Conservation (phyloP, 1,140 invertebrate species). For the Manduca sexta region DNA sequence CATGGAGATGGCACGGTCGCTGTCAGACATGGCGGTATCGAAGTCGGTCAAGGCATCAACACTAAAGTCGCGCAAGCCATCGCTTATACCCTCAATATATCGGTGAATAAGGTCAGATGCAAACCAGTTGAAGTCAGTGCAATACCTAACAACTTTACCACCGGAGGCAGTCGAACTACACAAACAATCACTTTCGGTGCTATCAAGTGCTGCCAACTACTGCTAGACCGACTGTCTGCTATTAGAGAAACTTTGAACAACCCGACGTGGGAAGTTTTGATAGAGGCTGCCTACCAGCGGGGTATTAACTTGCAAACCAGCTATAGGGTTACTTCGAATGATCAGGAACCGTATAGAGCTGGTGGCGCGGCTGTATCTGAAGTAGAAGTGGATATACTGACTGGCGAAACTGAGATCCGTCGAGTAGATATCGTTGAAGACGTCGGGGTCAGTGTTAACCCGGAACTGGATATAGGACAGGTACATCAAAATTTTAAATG, state of each 20-base stretch:
- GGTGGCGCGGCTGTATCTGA: slow-evolving; percentile 76
- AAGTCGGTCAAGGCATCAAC: slow-evolving; percentile 88
- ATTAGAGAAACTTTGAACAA: slow-evolving; percentile 71
- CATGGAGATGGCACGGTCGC: slow-evolving; percentile 83
- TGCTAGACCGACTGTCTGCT: slow-evolving; percentile 75
- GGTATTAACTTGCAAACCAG: slow-evolving; percentile 72
- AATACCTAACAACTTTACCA: slow-evolving; percentile 73
- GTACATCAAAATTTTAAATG: slow-evolving; percentile 31
- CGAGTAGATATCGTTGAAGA: slow-evolving; percentile 84
- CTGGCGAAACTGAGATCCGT: slow-evolving; percentile 77
- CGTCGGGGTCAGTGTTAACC: slow-evolving; percentile 81
- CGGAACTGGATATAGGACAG: slow-evolving; percentile 88
- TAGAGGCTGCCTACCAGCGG: slow-evolving; percentile 68
- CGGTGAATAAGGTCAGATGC: slow-evolving; percentile 76
- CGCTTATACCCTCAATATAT: slow-evolving; percentile 80
- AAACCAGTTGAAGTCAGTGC: slow-evolving; percentile 76
- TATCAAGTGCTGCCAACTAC: slow-evolving; percentile 22
- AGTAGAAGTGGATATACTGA: slow-evolving; percentile 82
- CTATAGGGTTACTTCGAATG: slow-evolving; percentile 23
- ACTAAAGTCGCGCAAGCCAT: slow-evolving; percentile 81
- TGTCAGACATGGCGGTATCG: slow-evolving; percentile 83
- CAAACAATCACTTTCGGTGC: slow-evolving; percentile 20
- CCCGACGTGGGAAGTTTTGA: slow-evolving; percentile 76
- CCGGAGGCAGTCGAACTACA: slow-evolving; percentile 75
- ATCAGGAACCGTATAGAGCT: slow-evolving; percentile 64